Evolutionary conservation across 2,113 vertebrate genomes (phyloP), one percentile per base, ranked within the genome.

Genomic region (Acrocephalus kingi): DNA sequence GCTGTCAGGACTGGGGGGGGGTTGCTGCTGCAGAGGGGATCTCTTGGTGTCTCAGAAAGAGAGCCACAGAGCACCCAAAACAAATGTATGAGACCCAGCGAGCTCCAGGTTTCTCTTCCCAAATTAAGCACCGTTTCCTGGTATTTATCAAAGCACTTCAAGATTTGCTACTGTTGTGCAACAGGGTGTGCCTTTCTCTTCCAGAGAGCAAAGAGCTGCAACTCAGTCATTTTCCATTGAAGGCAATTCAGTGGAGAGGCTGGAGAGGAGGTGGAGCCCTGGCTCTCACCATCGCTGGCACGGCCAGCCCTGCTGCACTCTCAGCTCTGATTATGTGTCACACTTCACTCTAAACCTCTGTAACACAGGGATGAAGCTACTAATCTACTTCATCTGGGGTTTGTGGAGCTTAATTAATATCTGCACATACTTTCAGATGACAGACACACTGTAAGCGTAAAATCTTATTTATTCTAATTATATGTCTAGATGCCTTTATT

Each of bases 351-450:
- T 89, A 91, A 95, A 94, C 59, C 87, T 84, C 87, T 90, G 56
- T 91, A 83, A 91, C 91, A 97, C 66, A 15, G 87, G 93, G 93
- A 72, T 92, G 87, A 90, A 91, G 79, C 87, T 88, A 35, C 90
- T 94, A 86, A 93, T 95, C 95, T 94, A 37, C 86, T 97, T 94
- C 89, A 94, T 91, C 93, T 87, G 90, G 93, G 87, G 84, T 69
- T 93, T 94, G 79, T 56, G 56, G 45, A 81, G 90, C 61, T 96
- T 96, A 90, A 91, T 95, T 94, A 97, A 92, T 96, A 84, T 84
- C 76, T 52, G 72, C 7, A 11, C 52, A 12, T 80, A 71, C 43
- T 96, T 91, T 83, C 75, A 85, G 63, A 67, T 92, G 92, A 54
- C 56, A 75, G 72, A 35, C 23, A 1, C 69, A 30, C 68, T 88